These are phyloP conservation scores for Callospermophilus lateralis DNA, from an alignment of 2,113 vertebrate species.

Conservation along the genomic window DNA sequence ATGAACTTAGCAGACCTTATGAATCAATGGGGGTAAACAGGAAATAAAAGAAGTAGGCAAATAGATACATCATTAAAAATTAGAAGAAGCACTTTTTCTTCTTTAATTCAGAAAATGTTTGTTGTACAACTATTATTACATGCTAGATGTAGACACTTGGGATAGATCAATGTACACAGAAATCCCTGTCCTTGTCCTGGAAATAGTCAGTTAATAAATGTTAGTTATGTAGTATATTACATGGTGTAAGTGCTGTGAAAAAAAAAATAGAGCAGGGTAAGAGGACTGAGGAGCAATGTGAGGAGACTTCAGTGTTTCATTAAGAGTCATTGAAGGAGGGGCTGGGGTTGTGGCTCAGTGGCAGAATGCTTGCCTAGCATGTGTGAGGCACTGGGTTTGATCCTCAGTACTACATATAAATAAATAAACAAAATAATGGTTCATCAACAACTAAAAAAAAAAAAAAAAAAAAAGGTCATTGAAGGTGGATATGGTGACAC, in stretches of 20 bases:
- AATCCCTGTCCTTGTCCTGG: not conserved
- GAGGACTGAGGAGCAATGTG: not conserved
- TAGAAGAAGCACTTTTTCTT: not conserved
- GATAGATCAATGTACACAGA: conserved; percentile 8
- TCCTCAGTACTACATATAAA: no score
- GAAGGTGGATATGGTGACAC: no score
- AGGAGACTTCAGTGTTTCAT: not conserved
- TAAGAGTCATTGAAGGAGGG: not conserved
- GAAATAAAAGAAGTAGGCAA: conserved; percentile 1
- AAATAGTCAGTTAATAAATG: not conserved
- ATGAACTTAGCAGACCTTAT: not conserved
- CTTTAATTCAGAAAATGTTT: conserved; percentile 30
- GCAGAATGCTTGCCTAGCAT: no score
- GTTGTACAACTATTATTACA: not conserved
- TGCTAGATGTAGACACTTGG: not conserved
- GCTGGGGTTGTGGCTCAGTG: no score
- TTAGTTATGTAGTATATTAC: not conserved
- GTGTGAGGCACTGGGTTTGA: no score
- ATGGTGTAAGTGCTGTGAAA: not conserved
- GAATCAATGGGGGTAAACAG: not conserved
- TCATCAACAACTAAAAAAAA: no score
- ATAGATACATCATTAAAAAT: not conserved
- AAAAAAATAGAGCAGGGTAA: not conserved
- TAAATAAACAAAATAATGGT: no score
- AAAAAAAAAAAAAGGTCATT: no score